A percentile compares a stretch with the other conserved stretches of the same genome.
Evolutionary conservation across 2,113 vertebrate species (phyloP).

Genomic region (Cephalopterus ornatus): DNA sequence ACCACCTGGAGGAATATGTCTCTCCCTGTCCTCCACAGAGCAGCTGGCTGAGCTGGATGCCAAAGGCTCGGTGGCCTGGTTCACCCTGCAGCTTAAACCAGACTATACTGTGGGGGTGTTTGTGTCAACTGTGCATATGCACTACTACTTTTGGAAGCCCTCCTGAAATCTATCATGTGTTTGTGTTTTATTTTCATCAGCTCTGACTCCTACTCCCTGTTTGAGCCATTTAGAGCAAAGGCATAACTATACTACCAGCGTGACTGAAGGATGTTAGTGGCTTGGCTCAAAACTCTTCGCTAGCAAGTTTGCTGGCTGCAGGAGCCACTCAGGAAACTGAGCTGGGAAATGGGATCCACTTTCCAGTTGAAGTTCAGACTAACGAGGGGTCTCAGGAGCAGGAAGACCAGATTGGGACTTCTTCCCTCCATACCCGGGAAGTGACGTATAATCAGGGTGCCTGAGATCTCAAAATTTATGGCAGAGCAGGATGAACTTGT

Average conservation of each 20-base stretch:
- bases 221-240: neutral
- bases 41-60: neutral
- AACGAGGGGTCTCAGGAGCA: neutral
- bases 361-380: neutral
- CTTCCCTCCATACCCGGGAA: neutral
- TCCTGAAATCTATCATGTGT: neutral
- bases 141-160: neutral
- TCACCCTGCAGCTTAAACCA: neutral
- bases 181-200: neutral
- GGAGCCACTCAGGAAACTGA: neutral
- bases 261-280: neutral
- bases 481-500: neutral
- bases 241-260: neutral
- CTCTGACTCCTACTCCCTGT: neutral
- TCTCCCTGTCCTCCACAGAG: neutral
- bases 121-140: neutral
- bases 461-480: neutral
- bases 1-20: neutral
- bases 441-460: neutral
- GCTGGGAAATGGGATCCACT: neutral
- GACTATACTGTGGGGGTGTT: neutral
- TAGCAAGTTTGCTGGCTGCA: neutral
- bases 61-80: neutral
- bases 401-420: neutral
- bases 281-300: neutral